Conservation (phyloP, 2,797 vertebrate genomes). For the Schizopygopsis malacanthus region DNA sequence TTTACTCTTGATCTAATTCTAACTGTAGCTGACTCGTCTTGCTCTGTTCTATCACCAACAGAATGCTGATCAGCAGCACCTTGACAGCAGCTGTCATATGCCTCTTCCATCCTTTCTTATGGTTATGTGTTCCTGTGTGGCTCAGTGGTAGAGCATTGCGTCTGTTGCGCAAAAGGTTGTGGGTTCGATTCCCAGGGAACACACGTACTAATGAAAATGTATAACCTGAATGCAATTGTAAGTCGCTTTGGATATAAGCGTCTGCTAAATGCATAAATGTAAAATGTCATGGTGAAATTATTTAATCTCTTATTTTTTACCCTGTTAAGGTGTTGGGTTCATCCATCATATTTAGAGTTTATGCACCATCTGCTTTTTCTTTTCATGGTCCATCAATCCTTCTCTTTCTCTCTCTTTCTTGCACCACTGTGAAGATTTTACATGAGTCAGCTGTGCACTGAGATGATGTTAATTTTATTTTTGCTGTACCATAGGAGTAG, state of each 20-base stretch:
- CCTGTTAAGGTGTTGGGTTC: neutral
- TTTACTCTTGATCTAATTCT: constrained; percentile 9
- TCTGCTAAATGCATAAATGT: too few relatives aligned
- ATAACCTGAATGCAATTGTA: too few relatives aligned
- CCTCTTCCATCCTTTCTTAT: neutral
- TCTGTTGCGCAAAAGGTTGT: too few relatives aligned
- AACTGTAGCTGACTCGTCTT: neutral
- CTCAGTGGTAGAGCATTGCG: too few relatives aligned
- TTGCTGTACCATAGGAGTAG: neutral
- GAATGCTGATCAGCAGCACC: neutral
- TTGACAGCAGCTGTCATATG: constrained; percentile 14
- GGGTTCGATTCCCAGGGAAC: too few relatives aligned
- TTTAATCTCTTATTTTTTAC: neutral
- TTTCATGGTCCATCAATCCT: neutral
- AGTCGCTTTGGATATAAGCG: too few relatives aligned
- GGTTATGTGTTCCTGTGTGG: too few relatives aligned
- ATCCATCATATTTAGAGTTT: neutral
- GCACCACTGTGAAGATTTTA: neutral
- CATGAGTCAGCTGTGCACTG: neutral
- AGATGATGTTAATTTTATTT: neutral
- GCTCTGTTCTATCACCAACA: neutral
- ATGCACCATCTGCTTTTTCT: neutral
- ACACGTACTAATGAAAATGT: too few relatives aligned
- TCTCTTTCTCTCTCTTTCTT: constrained; percentile 6
- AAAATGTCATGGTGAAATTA: neutral